phyloP scores from a whole-genome alignment of 2,113 vertebrate species.

The Zosterops lateralis region DNA sequence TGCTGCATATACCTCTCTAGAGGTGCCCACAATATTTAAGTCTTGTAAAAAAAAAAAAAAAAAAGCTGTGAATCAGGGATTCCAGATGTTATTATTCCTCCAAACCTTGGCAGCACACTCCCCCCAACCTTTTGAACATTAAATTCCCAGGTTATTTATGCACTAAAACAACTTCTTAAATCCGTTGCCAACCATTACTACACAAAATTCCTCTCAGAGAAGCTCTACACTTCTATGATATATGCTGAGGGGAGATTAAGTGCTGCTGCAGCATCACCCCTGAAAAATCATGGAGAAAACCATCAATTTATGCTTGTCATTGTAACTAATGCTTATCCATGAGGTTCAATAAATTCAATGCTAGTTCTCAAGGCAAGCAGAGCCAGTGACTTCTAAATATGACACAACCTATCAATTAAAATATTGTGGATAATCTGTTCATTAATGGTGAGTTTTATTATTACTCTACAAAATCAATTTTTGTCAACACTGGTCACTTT shows the following conservation, averaged over 20 bases:
- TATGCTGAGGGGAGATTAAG: constrained; percentile 57
- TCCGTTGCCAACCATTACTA: constrained; percentile 46
- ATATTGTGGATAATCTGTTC: constrained; percentile 16
- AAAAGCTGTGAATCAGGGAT: background rate
- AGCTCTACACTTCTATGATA: constrained; percentile 44
- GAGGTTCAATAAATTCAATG: constrained; percentile 12
- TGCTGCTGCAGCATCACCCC: background rate
- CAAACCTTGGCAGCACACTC: background rate
- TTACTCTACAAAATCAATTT: background rate
- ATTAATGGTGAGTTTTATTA: constrained; percentile 40
- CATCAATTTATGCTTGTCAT: constrained; percentile 52
- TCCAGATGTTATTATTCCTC: constrained; percentile 30
- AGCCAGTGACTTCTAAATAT: constrained; percentile 17
- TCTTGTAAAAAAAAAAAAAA: background rate
- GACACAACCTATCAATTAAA: constrained; percentile 28
- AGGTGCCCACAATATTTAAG: background rate
- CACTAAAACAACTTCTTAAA: constrained; percentile 40
- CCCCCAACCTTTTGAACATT: background rate
- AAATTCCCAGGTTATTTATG: constrained; percentile 3
- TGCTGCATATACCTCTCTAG: background rate
- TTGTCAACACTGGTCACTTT: constrained; percentile 23
- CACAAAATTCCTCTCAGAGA: constrained; percentile 42
- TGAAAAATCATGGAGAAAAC: constrained; percentile 57
- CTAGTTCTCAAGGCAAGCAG: constrained; percentile 46
- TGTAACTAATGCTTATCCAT: constrained; percentile 49